Evolutionary conservation across 2,888 invertebrate genomes (phyloP).

Genomic region (Machimus rusticus): DNA sequence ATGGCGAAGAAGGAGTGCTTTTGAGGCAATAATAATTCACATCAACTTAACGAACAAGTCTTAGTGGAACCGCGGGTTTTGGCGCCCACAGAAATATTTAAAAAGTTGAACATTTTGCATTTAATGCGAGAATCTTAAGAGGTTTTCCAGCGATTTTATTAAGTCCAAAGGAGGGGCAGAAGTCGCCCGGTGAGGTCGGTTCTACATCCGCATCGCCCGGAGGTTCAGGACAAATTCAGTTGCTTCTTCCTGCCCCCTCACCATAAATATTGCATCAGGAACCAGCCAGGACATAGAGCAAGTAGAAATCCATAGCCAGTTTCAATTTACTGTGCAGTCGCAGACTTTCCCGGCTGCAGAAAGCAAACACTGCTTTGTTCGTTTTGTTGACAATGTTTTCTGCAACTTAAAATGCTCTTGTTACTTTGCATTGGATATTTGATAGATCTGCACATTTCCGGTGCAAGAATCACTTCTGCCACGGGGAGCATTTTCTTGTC

Average conservation of each 20-base stretch:
- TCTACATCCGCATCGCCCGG: conserved; percentile 16
- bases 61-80: background rate
- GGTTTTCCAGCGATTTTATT: background rate
- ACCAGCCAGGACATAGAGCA: background rate
- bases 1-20: background rate
- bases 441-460: conserved; percentile 22
- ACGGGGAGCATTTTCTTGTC: background rate
- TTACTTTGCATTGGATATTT: conserved; percentile 1
- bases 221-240: conserved; percentile 2
- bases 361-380: background rate
- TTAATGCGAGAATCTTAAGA: background rate
- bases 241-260: background rate
- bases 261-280: conserved; percentile 20
- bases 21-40: conserved; percentile 3
- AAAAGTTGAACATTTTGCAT: conserved; percentile 13
- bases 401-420: conserved; percentile 10
- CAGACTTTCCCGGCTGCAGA: background rate
- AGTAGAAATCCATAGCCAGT: conserved; percentile 27
- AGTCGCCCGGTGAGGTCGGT: background rate
- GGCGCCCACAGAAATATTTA: background rate
- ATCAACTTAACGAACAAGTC: background rate
- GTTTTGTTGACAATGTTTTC: conserved; percentile 8
- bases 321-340: conserved; percentile 7
- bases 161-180: background rate
- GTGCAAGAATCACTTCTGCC: background rate